phyloP scores from a whole-genome alignment of 2,113 vertebrate genomes.

The Entomyzon cyanotis region DNA sequence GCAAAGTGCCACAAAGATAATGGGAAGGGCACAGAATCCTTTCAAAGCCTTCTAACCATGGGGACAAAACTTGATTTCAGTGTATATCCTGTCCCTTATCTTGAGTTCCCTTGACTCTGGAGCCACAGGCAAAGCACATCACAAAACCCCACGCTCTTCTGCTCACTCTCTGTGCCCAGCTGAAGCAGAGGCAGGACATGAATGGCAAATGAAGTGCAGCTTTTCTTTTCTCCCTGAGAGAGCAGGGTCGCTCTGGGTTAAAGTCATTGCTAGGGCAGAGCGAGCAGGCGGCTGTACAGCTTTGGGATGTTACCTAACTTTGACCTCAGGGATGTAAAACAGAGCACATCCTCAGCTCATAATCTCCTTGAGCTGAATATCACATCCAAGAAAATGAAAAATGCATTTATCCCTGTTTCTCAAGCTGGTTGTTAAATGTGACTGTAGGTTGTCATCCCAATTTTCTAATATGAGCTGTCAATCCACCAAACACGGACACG shows the following conservation, averaged over 20 bases:
- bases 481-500: not conserved
- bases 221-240: not conserved
- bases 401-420: not conserved
- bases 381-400: slow-evolving; percentile 7
- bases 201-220: not conserved
- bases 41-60: not conserved
- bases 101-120: not conserved
- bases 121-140: not conserved
- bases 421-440: not conserved
- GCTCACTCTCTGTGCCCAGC: not conserved
- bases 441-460: not conserved
- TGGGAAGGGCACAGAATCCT: not conserved
- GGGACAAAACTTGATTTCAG: not conserved
- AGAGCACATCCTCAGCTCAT: not conserved
- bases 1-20: not conserved
- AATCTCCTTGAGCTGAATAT: not conserved
- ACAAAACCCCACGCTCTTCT: not conserved
- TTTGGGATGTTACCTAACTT: not conserved
- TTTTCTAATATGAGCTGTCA: slow-evolving; percentile 14
- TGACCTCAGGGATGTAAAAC: not conserved
- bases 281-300: not conserved
- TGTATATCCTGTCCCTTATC: not conserved
- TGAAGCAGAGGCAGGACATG: not conserved
- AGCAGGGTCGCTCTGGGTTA: not conserved
- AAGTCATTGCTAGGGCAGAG: slow-evolving; percentile 13